Evolutionary conservation across 2,113 vertebrate genomes (phyloP).

Genomic region (Heloderma charlesbogerti): DNA sequence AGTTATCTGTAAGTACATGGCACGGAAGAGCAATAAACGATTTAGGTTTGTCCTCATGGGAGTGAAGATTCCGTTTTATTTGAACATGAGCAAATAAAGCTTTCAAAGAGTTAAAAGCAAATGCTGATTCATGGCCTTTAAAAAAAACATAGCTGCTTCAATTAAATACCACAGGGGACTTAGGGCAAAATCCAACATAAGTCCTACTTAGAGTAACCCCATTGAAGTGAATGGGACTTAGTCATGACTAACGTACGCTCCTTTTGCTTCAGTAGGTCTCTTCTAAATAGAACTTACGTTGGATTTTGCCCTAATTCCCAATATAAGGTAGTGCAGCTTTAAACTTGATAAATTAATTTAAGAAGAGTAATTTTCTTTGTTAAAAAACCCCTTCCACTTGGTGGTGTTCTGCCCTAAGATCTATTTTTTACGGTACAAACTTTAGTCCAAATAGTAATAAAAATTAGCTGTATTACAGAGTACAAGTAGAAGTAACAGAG

Average conservation of each 20-base stretch:
- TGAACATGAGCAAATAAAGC: neutral
- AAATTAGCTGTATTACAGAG: neutral
- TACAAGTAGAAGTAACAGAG: neutral
- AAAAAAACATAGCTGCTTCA: neutral
- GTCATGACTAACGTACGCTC: no score
- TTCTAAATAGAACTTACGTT: no score
- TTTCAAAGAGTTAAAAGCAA: neutral
- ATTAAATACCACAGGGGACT: neutral
- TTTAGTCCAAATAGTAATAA: neutral
- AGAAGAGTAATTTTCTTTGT: neutral
- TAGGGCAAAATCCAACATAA: no score
- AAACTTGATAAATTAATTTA: neutral
- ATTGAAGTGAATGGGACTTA: no score
- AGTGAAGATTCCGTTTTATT: neutral
- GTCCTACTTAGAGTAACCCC: no score
- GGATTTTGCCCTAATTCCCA: no score
- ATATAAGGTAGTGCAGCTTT: neutral
- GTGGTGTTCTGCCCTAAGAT: neutral
- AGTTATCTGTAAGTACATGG: neutral
- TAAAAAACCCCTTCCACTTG: neutral
- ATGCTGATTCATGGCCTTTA: neutral
- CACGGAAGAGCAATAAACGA: neutral
- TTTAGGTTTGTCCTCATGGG: neutral
- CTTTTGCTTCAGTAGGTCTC: no score
- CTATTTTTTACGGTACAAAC: neutral